phyloP scores from a whole-genome alignment of 2,113 vertebrate species.

The Erpornis zantholeuca region DNA sequence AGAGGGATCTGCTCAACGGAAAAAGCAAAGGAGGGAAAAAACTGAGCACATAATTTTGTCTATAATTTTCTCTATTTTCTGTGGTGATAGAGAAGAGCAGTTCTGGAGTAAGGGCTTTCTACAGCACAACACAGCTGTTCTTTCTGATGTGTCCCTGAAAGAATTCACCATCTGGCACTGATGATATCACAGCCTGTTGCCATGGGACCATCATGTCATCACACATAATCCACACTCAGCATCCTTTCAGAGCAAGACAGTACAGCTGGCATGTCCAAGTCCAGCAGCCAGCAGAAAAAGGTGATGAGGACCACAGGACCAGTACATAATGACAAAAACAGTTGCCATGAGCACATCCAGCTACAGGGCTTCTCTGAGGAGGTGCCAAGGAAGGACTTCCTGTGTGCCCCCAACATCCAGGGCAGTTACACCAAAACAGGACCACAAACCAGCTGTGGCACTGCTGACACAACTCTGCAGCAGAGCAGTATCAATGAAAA shows the following conservation, averaged over 20 bases:
- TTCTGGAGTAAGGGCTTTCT: background rate
- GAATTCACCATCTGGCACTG: background rate
- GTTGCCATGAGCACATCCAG: background rate
- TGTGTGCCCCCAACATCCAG: background rate
- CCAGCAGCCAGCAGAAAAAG: background rate
- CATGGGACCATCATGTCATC: background rate
- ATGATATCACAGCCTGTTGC: background rate
- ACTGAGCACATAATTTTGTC: background rate
- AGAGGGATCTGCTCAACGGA: background rate
- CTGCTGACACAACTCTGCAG: background rate
- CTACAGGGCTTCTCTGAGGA: background rate
- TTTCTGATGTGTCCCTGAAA: background rate
- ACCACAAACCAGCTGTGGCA: background rate
- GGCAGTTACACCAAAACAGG: background rate
- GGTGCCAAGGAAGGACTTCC: background rate
- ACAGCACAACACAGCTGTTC: background rate
- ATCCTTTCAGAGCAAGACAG: background rate
- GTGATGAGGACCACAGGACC: background rate
- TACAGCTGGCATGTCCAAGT: rapidly evolving
- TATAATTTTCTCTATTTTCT: background rate
- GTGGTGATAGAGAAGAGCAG: background rate
- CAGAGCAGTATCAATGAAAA: background rate
- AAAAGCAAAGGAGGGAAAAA: background rate
- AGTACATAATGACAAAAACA: background rate
- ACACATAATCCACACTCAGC: background rate